Conservation (phyloP, 2,113 vertebrate species). For the Machaerirhynchus nigripectus region DNA sequence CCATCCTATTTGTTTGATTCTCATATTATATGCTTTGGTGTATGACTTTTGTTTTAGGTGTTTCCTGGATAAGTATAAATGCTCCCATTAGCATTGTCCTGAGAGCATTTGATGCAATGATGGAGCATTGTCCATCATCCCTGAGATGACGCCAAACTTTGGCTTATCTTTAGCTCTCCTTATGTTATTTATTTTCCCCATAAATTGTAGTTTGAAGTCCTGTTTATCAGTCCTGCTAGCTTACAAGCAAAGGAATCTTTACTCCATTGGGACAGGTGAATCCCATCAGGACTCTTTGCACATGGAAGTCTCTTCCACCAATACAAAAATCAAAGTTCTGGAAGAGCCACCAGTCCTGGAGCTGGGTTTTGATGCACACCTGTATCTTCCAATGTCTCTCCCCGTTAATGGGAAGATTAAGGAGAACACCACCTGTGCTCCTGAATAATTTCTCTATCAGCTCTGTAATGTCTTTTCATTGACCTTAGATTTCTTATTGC, state of each 20-base stretch:
- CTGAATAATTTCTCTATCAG: neutral
- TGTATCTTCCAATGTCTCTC: neutral
- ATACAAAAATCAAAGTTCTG: neutral
- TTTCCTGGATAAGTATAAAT: neutral
- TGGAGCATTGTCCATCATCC: too few relatives aligned
- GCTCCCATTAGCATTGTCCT: neutral
- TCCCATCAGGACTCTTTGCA: neutral
- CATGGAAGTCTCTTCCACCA: neutral
- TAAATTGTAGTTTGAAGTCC: neutral
- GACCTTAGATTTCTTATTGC: neutral
- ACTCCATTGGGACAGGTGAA: neutral
- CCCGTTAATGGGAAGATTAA: neutral
- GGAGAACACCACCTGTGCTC: neutral
- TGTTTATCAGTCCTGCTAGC: fast-evolving
- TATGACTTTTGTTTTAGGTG: neutral
- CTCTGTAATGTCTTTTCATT: neutral
- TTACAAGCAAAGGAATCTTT: neutral
- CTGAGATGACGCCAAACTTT: neutral
- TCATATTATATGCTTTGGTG: neutral
- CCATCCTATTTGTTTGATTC: neutral
- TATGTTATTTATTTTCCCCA: neutral
- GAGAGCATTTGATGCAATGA: too few relatives aligned
- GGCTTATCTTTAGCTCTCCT: neutral
- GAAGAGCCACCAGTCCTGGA: neutral
- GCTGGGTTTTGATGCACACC: neutral